A percentile compares a stretch with the other conserved stretches of the same genome.
Conservation (phyloP, 2,113 vertebrate species). For the Gasterosteus nipponicus region DNA sequence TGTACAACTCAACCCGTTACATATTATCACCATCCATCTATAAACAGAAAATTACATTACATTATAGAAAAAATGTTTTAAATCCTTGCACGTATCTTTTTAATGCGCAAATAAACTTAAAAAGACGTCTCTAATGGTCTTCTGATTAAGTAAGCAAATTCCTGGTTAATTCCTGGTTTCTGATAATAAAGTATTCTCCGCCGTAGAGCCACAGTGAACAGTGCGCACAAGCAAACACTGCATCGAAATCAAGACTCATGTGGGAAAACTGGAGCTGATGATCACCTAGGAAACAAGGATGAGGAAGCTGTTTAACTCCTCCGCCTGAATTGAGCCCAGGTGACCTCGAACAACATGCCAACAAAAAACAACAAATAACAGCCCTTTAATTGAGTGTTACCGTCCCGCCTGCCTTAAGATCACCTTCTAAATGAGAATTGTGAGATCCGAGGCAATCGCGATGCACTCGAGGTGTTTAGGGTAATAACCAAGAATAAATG, state of each 20-base stretch:
- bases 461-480: conserved; percentile 29
- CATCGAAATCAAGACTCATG: conserved; percentile 44
- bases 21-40: neutral
- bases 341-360: conserved; percentile 59
- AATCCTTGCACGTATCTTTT: neutral
- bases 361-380: conserved; percentile 45
- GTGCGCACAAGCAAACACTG: conserved; percentile 48
- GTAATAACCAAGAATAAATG: conserved; percentile 36
- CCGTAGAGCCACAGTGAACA: conserved; percentile 26
- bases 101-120: neutral
- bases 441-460: conserved; percentile 35
- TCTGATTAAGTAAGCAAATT: conserved; percentile 21
- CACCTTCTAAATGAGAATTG: conserved; percentile 31
- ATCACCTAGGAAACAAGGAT: conserved; percentile 73
- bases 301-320: conserved; percentile 56
- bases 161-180: conserved; percentile 19
- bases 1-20: neutral
- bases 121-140: conserved; percentile 34
- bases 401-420: conserved; percentile 32
- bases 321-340: conserved; percentile 52
- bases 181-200: conserved; percentile 28
- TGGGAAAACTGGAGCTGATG: conserved; percentile 48
- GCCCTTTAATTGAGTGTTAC: conserved; percentile 38
- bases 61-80: neutral
- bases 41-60: neutral